Base-by-base conservation (phyloP, 2,888 invertebrate species). In the Macrophya annulata region DNA sequence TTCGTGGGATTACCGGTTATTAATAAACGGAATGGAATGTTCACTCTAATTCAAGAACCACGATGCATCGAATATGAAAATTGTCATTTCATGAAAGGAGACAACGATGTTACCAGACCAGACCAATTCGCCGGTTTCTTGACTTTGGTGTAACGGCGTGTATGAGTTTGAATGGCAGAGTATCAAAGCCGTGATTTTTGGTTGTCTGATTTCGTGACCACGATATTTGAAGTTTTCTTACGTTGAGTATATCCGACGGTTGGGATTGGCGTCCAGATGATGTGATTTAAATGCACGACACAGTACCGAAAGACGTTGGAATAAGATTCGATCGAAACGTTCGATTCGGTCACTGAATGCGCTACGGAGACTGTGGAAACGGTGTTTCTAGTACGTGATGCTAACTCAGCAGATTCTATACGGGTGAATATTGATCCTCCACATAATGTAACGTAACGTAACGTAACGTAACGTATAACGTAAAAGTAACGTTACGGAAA, bases 221-320 rank as follows among this genome's bases (percentile, higher is more conserved):
- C 10, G 68, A 68, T 31, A 68, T 68, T 68, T 37, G 15, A 6
- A 37, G 15, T 68, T 68, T 65, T 68, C 68, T 17, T 10, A 68
- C 15, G 25, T 17, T 37, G 31, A 6, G 15, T 62, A 68, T 68
- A 68, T 68, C 37, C 37, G 15, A 12, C 15, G 37, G n/a, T n/a
- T 21, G 17, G 59, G 12, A 62, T 59, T 62, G 59, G 15, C 79
- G 79, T 81, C 79, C 62, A 40, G 79, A 62, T 62, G 25, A 81
- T 43, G 81, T 62, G 59, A 81, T 81, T 81, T 59, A 81, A 81
- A 81, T 81, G 81, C 59, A 81, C 62, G 81, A 81, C 59, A 62
- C 62, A 62, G 45, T 45, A 1, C 45, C 21, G 74, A 74, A 43
- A 74, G 74, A 45, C 74, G 74, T 17, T 43, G 45, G 45, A 74